Base-by-base conservation (phyloP, 2,888 invertebrate genomes). In the Vanessa cardui region DNA sequence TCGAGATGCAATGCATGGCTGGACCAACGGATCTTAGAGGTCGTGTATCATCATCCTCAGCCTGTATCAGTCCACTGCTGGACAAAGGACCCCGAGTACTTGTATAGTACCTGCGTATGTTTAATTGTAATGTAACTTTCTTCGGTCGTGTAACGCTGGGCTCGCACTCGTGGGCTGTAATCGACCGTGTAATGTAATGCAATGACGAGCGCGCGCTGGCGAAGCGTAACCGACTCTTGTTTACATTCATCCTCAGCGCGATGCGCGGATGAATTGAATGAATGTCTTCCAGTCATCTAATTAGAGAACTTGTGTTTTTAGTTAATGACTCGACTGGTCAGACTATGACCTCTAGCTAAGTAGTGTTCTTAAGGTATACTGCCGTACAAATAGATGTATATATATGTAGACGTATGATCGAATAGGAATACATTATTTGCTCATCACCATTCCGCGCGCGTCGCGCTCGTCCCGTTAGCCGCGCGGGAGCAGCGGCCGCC, bases 111-210 rank as follows among this genome's bases (percentile, higher is more conserved):
- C 5, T 5, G 26, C 26, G 8, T 21, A 21, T 21, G 52, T 21
- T 2, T 21, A 49, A 31, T 26, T 58, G 7, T 39, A n/a, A 58
- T 8, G 2, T 21, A 31, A 58, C 20, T 60, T 46, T 52, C 45
- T 52, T 54, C 21, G 15, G 7, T 20, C 50, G 6, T 18, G 52
- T 45, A 46, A 18, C 16, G 20, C 6, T 45, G 33, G 18, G 0
- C 46, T 33, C 31, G 33, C 6, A 3, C 60, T 21, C 20, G 47
- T 47, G 46, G 46, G 18, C 31, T 54, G 5, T 58, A 65, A 52
- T 60, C 59, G 59, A 31, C 16, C 59, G 52, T 59, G 52, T 65
- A 65, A 65, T 65, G 33, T 45, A 15, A 65, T 60, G 60, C 65
- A 52, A 39, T 26, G 46, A 54, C 15, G 44, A 62, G 45, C 62